Evolutionary conservation across 2,888 invertebrate species (phyloP), one percentile per base, ranked within the genome.

Genomic region (Drepanosiphum platanoidis): DNA sequence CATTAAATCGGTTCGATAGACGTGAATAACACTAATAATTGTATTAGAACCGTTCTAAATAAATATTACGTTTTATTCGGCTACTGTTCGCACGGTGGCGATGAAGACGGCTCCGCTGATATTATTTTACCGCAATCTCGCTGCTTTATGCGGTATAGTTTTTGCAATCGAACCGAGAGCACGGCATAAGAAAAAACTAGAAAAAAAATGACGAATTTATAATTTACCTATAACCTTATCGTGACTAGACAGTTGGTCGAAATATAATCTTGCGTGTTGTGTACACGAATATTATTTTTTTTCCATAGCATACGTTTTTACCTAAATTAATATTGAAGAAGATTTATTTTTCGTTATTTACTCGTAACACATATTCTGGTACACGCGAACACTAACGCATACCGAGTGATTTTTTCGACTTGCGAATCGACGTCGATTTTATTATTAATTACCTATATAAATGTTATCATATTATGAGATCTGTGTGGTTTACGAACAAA

Each of bases 201-300:
- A 70, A 80, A 82, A 72, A 18, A 32, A 82, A n/a, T 22, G 46
- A 42, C 61, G 71, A 82, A 72, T 61, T 82, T 82, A 81, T 82
- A 82, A 82, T 82, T 32, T 72, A 42, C 61, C 61, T 82, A n/a
- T n/a, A 82, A 82, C 81, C 81, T 72, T 42, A 82, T 61, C 81
- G 71, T 82, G 81, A 81, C 72, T 82, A 72, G 81, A 82, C 81
- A 72, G 71, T 71, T 71, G 30, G 77, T 61, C 32, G 61, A 72
- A 61, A 61, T 72, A 82, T 72, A 72, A 82, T 61, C 71, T 72
- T 22, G 72, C 39, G 42, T 39, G 30, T 82, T 72, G 30, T 61
- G 3, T 39, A 30, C 11, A 27, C 52, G n/a, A n/a, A n/a, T n/a
- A n/a, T n/a, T n/a, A n/a, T n/a, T 52, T 81, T 36, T 32, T 34